Evolutionary conservation across 2,113 vertebrate genomes (phyloP).

Genomic region (Cavia aperea): DNA sequence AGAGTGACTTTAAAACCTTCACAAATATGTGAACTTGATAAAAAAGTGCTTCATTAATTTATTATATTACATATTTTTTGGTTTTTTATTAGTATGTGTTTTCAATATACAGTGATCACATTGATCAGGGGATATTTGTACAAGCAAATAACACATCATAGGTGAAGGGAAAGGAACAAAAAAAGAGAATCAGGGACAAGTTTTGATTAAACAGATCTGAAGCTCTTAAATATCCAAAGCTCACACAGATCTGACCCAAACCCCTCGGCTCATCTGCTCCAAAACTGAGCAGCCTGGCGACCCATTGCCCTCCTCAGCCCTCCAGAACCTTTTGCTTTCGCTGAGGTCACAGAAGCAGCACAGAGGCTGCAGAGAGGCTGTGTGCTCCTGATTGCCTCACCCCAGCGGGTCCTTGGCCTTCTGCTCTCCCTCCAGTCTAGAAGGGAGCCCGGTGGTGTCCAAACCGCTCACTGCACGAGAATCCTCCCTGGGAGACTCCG

Average conservation of each 20-base stretch:
- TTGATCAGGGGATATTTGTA: neutral
- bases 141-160: neutral
- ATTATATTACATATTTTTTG: neutral
- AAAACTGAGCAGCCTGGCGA: accelerated
- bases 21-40: neutral
- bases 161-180: neutral
- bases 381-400: too few species aligned
- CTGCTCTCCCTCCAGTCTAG: neutral
- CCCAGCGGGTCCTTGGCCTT: neutral
- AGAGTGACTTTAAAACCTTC: neutral
- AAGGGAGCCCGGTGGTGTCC: neutral
- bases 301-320: accelerated
- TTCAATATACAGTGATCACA: neutral
- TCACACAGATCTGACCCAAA: neutral
- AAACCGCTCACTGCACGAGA: accelerated
- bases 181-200: neutral
- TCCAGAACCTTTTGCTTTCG: too few species aligned
- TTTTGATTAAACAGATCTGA: neutral
- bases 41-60: neutral
- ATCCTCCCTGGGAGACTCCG: neutral
- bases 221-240: neutral
- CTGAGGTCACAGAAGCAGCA: too few species aligned
- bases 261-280: neutral
- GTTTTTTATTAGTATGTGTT: neutral
- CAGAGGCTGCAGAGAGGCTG: neutral